Base-by-base conservation (phyloP, 1,140 invertebrate species). In the Solenopsis fugax region DNA sequence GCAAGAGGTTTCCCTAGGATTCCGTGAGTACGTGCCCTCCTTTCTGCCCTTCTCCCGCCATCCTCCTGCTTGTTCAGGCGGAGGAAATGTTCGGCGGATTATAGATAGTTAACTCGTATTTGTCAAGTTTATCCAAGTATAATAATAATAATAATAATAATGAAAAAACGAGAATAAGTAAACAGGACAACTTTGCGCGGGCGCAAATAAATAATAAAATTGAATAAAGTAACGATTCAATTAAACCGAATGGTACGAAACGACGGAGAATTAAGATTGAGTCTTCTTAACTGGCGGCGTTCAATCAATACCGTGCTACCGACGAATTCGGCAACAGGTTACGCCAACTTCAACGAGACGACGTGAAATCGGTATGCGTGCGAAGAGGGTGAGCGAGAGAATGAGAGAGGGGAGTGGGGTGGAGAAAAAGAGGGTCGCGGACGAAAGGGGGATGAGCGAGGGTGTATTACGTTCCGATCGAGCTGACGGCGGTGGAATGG, bases 251-350 rank as follows among this genome's bases (percentile, higher is more conserved):
- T 16, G 5, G 60, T 10, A 41, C 12, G 7, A 13, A 58, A 24
- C 1, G 2, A 65, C 18, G 7, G 24, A 65, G 29, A 78, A 48
- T 65, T 69, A 24, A 69, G 2, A 24, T 45, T 7, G 48, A 37
- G 3, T 34, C 21, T 72, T 58, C 1, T 29, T 50, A 48, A 48
- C 13, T 18, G 21, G 41, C n/a, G n/a, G 18, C 21, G 29, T 52
- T 50, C 18, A 13, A 45, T 62, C 29, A 64, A 37, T 73, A 24
- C 29, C 34, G 41, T 29, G 50, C 73, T 34, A 34, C 18, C 13
- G 18, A 69, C 18, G 64, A 73, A 78, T 88, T 29, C 69, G 81
- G 75, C 86, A 89, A 89, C 86, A 89, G 88, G 87, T 86, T 86
- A 84, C 21, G 29, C 52, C n/a, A 60, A 71, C n/a, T 56, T 58